These are phyloP conservation scores for Upupa epops DNA, from an alignment of 2,113 vertebrate genomes.

Conservation along the genomic window DNA sequence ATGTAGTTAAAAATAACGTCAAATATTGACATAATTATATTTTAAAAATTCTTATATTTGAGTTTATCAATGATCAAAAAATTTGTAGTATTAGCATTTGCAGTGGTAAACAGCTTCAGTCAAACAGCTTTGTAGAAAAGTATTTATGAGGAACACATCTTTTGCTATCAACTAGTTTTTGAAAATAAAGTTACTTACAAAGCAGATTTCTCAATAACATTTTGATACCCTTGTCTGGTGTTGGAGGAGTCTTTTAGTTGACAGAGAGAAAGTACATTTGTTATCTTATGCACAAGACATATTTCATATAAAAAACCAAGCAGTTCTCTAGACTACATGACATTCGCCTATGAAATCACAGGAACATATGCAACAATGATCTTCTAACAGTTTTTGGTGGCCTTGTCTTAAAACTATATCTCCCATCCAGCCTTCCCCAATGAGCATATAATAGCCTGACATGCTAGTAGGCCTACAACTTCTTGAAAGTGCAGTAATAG, in stretches of 20 bases:
- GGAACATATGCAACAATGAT: too few relatives aligned
- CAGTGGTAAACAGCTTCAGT: neutral
- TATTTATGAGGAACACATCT: accelerated
- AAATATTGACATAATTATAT: neutral
- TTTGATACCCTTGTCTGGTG: neutral
- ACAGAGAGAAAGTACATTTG: neutral
- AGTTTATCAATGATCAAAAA: neutral
- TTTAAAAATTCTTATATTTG: neutral
- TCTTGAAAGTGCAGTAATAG: too few relatives aligned
- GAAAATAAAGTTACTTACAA: neutral
- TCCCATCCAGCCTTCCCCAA: too few relatives aligned
- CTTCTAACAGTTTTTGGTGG: too few relatives aligned
- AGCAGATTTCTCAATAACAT: neutral
- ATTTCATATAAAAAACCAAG: too few relatives aligned
- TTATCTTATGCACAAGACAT: too few relatives aligned
- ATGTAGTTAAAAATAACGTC: neutral
- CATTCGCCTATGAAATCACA: too few relatives aligned
- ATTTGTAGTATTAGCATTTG: neutral
- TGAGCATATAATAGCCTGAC: too few relatives aligned
- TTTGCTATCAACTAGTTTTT: neutral
- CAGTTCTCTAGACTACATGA: too few relatives aligned
- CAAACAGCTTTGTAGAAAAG: neutral
- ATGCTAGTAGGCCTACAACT: too few relatives aligned
- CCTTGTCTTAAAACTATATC: too few relatives aligned
- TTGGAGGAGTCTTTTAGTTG: neutral